Base-by-base conservation (phyloP, 2,797 vertebrate genomes). In the Gorsachius magnificus region DNA sequence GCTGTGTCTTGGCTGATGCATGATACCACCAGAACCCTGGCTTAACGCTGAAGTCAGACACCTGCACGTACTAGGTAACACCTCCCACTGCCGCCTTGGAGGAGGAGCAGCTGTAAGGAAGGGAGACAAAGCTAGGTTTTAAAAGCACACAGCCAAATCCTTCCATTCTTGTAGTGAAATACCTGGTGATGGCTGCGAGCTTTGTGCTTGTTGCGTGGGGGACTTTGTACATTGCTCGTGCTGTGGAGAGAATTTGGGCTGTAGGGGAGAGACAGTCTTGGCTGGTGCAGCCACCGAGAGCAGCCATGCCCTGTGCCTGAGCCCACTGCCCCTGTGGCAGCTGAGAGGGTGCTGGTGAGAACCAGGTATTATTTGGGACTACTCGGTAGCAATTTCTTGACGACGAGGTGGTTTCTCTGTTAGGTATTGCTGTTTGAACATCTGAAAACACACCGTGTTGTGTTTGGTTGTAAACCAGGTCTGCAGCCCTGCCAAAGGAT, bases 381-480 rank as follows among this genome's bases (percentile, higher is more conserved):
- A 5, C 33, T 84, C 0, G 0, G 29, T 5, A 17, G 56, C 24
- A 5, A 6, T 57, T 53, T 60, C 26, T 33, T 85, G 25, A 2
- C 12, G 9, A 18, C 0, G 4, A 53, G 51, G 29, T 1, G 5
- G 3, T 38, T 82, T 56, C 29, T 38, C 17, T 78, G 41, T 53
- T 2, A 6, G 3, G 0, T 29, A 0, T 43, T 17, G 28, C 51
- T 79, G 28, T 43, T 35, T 17, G 35, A 35, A 22, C 4, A 31
- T 70, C 57, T 61, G 28, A 20, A 51, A 78, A 21, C 36, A 13
- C 35, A 7, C 25, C 0, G 2, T 45, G 31, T 75, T 74, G 80
- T n/a, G 24, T 46, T 33, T 71, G 81, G n/a, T 11, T 41, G 41
- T 35, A 6, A 72, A 8, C 4, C 56, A 53, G 50, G 8, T 60